These are phyloP conservation scores for Helicoverpa assulta DNA, from an alignment of 2,888 invertebrate species.

Conservation along the genomic window DNA sequence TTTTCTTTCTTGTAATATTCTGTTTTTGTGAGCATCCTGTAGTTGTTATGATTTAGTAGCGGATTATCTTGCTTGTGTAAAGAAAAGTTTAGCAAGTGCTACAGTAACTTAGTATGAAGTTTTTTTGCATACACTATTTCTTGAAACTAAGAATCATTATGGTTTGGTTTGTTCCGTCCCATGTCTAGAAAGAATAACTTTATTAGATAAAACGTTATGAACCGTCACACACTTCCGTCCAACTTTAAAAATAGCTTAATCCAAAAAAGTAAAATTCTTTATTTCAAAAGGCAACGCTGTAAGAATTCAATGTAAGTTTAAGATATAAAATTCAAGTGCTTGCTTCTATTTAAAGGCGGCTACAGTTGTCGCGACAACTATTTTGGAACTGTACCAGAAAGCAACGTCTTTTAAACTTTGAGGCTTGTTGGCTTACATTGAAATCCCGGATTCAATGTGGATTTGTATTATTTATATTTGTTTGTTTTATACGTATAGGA, in stretches of 20 bases:
- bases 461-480: conserved; percentile 33
- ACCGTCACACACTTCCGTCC: not conserved
- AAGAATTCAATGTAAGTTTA: conserved; percentile 62
- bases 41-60: conserved; percentile 26
- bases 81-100: not conserved
- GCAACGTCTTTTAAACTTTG: conserved; percentile 52
- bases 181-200: too few relatives aligned
- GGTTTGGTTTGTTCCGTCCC: too few relatives aligned
- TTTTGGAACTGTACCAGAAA: conserved; percentile 65
- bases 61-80: conserved; percentile 15
- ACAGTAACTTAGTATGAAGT: not conserved
- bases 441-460: conserved; percentile 45
- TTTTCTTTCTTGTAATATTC: conserved; percentile 30
- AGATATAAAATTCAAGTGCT: conserved; percentile 64
- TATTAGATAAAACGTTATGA: not conserved
- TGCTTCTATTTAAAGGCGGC: conserved; percentile 64
- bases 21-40: conserved; percentile 16
- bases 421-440: conserved; percentile 30
- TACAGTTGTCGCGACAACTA: conserved; percentile 52
- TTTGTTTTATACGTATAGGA: conserved; percentile 17
- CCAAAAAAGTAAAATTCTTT: conserved; percentile 29
- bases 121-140: not conserved
- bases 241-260: conserved; percentile 15
- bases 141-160: too few relatives aligned
- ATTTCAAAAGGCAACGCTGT: conserved; percentile 18